These are phyloP conservation scores for Gallinago nigripennis DNA, from an alignment of 2,797 vertebrate genomes.

Conservation along the genomic window DNA sequence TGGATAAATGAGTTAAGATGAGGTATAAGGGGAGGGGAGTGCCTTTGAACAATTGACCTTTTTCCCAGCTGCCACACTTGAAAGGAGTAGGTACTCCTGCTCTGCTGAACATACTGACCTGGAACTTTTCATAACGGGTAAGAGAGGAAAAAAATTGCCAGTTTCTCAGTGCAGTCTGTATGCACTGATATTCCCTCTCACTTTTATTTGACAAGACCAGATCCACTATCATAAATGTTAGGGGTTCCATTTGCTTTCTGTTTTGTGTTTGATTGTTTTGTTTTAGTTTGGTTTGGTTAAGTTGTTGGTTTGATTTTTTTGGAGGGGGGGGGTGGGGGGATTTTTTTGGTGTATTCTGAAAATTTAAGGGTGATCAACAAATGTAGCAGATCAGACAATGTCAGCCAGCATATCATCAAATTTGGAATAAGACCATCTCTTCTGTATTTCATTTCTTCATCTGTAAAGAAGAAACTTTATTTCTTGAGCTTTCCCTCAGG, in stretches of 20 bases:
- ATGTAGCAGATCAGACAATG: neutral
- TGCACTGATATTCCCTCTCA: neutral
- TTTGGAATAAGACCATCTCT: neutral
- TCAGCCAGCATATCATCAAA: neutral
- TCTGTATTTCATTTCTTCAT: neutral
- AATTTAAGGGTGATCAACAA: neutral
- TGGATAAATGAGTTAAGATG: neutral
- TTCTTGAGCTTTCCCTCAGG: neutral
- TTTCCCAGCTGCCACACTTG: neutral
- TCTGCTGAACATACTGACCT: neutral
- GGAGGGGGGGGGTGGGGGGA: accelerated
- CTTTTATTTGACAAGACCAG: neutral
- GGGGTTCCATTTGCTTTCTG: accelerated
- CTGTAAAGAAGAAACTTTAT: neutral
- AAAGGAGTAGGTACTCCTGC: neutral
- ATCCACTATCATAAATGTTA: neutral
- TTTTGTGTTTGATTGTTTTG: neutral
- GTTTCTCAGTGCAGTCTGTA: neutral
- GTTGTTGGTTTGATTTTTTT: neutral
- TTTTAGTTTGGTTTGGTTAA: neutral
- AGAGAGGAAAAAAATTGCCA: neutral
- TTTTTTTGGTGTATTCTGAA: neutral
- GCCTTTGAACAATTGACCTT: neutral
- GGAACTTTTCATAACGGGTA: neutral
- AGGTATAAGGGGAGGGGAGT: neutral